Conservation (phyloP, 2,797 vertebrate species). For the Dipus sagitta region DNA sequence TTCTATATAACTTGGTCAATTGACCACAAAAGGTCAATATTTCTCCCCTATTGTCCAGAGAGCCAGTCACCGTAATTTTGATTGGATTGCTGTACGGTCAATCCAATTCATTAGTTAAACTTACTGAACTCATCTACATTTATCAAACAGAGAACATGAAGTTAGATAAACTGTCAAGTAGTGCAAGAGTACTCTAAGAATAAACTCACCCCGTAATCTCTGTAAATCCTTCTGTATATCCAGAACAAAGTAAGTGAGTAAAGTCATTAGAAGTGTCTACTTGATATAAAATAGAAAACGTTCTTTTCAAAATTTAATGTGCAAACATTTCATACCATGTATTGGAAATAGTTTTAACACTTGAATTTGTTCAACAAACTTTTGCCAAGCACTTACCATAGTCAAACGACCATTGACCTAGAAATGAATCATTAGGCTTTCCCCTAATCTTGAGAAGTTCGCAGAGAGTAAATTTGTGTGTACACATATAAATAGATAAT, state of each 20-base stretch:
- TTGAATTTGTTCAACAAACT: constrained; percentile 57
- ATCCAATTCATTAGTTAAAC: constrained; percentile 72
- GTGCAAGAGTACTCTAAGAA: constrained; percentile 60
- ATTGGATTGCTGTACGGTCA: constrained; percentile 51
- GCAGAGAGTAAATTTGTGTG: background rate
- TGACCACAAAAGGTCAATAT: constrained; percentile 66
- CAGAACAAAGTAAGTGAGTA: constrained; percentile 60
- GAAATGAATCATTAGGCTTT: constrained; percentile 47
- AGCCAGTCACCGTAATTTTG: constrained; percentile 35
- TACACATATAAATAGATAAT: constrained; percentile 41
- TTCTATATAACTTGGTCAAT: constrained; percentile 30
- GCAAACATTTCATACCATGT: constrained; percentile 34
- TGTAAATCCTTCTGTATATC: constrained; percentile 57
- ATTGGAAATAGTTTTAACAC: constrained; percentile 58
- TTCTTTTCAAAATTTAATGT: constrained; percentile 50
- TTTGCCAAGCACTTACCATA: background rate
- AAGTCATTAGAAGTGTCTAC: constrained; percentile 58
- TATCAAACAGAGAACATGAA: constrained; percentile 59
- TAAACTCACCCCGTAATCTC: constrained; percentile 69
- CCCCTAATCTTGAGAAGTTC: constrained; percentile 54
- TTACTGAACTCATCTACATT: constrained; percentile 66
- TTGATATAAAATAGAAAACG: constrained; percentile 40
- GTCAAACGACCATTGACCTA: background rate
- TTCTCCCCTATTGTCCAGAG: constrained; percentile 54
- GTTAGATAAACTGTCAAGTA: constrained; percentile 27